Percentiles rank a stretch among this genome's conserved stretches.
Conservation (phyloP, 1,140 invertebrate species). For the Neodiprion pinetum region DNA sequence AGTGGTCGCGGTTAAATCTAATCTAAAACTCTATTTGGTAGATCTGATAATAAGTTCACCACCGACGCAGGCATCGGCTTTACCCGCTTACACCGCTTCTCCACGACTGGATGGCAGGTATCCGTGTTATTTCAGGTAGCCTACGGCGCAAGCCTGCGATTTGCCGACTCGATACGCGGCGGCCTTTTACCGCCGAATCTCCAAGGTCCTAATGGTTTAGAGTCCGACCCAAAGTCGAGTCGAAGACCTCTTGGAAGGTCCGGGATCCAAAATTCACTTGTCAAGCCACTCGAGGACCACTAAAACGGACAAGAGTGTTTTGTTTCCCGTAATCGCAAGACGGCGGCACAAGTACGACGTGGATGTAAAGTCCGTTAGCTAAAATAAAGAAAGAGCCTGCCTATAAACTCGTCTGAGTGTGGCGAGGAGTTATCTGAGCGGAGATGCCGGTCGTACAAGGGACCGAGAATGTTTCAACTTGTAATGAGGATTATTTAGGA, state of each 20-base stretch:
- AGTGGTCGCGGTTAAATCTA: conserved; percentile 39
- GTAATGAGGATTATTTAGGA: background rate
- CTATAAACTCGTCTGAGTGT: background rate
- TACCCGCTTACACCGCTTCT: conserved; percentile 29
- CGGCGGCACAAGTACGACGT: background rate
- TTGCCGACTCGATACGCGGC: conserved; percentile 41
- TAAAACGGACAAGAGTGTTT: conserved; percentile 2
- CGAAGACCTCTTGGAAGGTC: too few relatives aligned
- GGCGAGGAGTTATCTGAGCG: too few relatives aligned
- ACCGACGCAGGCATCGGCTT: conserved; percentile 31
- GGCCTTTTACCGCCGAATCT: conserved; percentile 20
- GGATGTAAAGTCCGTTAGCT: background rate
- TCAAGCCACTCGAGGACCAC: background rate
- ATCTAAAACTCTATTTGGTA: conserved; percentile 45
- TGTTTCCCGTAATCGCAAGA: background rate
- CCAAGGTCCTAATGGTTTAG: background rate
- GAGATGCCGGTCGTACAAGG: background rate
- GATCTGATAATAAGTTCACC: conserved; percentile 36
- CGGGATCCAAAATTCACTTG: background rate
- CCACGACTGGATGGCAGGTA: too few relatives aligned
- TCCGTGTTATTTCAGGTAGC: too few relatives aligned
- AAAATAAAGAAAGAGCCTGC: background rate
- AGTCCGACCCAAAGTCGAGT: too few relatives aligned
- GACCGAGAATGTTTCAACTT: background rate
- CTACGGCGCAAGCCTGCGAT: conserved; percentile 9